phyloP scores from a whole-genome alignment of 1,140 invertebrate genomes.

The Heliothis subflexa region DNA sequence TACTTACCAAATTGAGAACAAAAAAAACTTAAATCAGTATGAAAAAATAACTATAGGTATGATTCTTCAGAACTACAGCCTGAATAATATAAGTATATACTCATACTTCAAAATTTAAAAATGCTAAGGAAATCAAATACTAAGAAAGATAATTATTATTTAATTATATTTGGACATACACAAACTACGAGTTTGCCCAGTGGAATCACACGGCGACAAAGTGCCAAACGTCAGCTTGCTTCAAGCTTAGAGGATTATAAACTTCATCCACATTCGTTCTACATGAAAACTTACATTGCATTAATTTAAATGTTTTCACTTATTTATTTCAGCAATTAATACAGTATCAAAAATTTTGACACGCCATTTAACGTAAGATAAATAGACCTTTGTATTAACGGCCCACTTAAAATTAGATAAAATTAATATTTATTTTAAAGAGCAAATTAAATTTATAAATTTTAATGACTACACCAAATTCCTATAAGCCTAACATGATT shows the following conservation, averaged over 20 bases:
- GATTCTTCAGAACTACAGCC: no score
- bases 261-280: background rate
- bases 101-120: background rate
- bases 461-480: background rate
- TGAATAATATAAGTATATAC: no score
- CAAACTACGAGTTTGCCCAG: background rate
- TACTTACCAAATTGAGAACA: no score
- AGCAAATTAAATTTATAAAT: slow-evolving; percentile 3
- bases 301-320: background rate
- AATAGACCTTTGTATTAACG: slow-evolving; percentile 3
- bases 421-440: slow-evolving; percentile 5
- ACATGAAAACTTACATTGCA: background rate
- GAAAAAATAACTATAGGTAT: no score
- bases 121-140: background rate
- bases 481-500: slow-evolving; percentile 5
- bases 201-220: background rate
- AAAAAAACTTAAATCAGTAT: no score
- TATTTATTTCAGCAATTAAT: background rate
- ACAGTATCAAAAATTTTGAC: background rate
- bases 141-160: no score
- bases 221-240: slow-evolving; percentile 6
- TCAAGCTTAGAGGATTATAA: slow-evolving; percentile 1
- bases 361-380: slow-evolving; percentile 1
- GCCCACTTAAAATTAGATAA: background rate
- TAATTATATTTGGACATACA: background rate